phyloP scores from a whole-genome alignment of 2,888 invertebrate genomes.

The Helleia helle region DNA sequence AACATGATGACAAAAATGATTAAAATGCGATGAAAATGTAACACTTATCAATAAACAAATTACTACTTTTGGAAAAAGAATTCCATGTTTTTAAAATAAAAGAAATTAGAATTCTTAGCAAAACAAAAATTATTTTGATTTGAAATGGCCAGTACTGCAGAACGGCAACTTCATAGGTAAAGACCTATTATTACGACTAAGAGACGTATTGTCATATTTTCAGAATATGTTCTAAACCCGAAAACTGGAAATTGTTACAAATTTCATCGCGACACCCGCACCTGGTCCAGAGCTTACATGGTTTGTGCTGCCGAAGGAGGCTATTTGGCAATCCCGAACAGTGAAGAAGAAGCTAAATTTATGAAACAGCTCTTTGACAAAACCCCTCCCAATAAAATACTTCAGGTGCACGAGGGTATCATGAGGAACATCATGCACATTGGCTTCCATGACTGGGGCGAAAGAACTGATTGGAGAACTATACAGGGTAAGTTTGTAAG shows the following conservation, averaged over 20 bases:
- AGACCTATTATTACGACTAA: too few relatives aligned
- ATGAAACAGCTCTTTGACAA: conserved; percentile 19
- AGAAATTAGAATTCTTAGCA: too few relatives aligned
- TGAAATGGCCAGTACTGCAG: too few relatives aligned
- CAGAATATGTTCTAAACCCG: conserved; percentile 22
- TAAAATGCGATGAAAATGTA: too few relatives aligned
- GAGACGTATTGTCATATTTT: too few relatives aligned
- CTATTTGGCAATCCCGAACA: conserved; percentile 26
- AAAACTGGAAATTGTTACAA: conserved; percentile 28
- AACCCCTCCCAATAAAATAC: conserved; percentile 9
- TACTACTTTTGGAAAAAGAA: too few relatives aligned
- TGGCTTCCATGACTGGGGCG: conserved; percentile 28
- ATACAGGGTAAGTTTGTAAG: conserved; percentile 27
- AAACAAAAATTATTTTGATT: too few relatives aligned
- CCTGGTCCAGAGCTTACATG: conserved; percentile 23
- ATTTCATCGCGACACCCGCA: conserved; percentile 19
- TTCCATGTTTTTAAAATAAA: too few relatives aligned
- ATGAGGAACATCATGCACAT: conserved; percentile 21
- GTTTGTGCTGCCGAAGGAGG: conserved; percentile 26
- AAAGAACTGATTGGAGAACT: conserved; percentile 25
- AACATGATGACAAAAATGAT: too few relatives aligned
- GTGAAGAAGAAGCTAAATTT: conserved; percentile 20
- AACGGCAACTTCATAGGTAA: too few relatives aligned
- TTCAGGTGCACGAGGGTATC: conserved; percentile 12
- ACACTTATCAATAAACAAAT: too few relatives aligned